These are phyloP conservation scores for Laterallus jamaicensis DNA, from an alignment of 2,113 vertebrate species.

Conservation along the genomic window DNA sequence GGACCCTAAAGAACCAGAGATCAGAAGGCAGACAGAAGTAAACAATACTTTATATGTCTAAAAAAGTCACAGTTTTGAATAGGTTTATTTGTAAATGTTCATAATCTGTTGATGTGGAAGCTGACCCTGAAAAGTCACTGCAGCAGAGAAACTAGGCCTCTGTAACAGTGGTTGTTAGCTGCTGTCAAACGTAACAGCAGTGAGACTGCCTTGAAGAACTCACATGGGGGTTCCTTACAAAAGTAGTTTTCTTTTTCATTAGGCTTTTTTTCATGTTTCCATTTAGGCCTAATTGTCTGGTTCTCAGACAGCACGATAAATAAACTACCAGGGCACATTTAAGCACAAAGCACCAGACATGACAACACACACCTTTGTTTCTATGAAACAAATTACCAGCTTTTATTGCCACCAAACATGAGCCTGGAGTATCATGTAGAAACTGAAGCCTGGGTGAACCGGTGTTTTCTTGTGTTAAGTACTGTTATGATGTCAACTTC, in stretches of 20 bases:
- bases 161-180: neutral
- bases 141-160: neutral
- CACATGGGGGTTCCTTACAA: neutral
- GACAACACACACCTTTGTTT: neutral
- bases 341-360: neutral
- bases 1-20: neutral
- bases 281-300: neutral
- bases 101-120: neutral
- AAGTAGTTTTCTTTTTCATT: neutral
- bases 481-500: neutral
- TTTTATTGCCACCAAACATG: neutral
- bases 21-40: neutral
- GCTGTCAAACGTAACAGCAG: neutral
- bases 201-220: neutral
- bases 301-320: neutral
- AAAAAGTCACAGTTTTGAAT: neutral
- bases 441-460: neutral
- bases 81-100: neutral
- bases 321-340: neutral
- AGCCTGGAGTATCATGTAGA: neutral
- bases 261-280: neutral
- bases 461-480: neutral
- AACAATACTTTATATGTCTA: neutral
- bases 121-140: neutral
- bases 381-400: accelerated